Percentiles rank a stretch among this genome's conserved stretches.
phyloP scores from a whole-genome alignment of 2,113 vertebrate species.

The Alligator mississippiensis region DNA sequence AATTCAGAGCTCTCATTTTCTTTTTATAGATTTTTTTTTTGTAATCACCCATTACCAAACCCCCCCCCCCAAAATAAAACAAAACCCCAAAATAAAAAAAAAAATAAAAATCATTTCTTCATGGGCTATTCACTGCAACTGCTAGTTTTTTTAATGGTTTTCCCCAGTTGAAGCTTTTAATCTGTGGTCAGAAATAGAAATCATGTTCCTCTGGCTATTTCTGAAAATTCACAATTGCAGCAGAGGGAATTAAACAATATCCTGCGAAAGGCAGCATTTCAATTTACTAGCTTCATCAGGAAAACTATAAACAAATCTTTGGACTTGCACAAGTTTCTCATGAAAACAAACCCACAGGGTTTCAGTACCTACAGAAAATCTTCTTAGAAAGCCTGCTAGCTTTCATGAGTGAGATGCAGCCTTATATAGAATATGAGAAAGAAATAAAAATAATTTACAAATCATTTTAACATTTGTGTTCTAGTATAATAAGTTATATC shows the following conservation, averaged over 20 bases:
- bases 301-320: not conserved
- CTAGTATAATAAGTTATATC: not conserved
- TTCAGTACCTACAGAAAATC: not conserved
- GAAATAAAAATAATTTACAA: not conserved
- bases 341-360: not conserved
- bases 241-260: not conserved
- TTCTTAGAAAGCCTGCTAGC: not conserved
- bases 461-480: not conserved
- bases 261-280: not conserved
- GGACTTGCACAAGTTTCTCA: not conserved
- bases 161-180: not conserved
- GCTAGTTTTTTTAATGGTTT: not conserved
- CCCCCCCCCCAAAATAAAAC: no score
- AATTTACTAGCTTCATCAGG: not conserved
- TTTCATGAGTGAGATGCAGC: not conserved
- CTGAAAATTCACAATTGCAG: not conserved
- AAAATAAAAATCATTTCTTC: no score
- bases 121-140: not conserved
- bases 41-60: not conserved
- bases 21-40: not conserved
- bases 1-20: not conserved
- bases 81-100: no score
- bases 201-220: not conserved
- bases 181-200: not conserved
- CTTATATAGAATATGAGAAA: not conserved